A percentile compares a stretch with the other conserved stretches of the same genome.
Evolutionary conservation across 2,888 invertebrate genomes (phyloP).

Genomic region (Proisotoma minuta): DNA sequence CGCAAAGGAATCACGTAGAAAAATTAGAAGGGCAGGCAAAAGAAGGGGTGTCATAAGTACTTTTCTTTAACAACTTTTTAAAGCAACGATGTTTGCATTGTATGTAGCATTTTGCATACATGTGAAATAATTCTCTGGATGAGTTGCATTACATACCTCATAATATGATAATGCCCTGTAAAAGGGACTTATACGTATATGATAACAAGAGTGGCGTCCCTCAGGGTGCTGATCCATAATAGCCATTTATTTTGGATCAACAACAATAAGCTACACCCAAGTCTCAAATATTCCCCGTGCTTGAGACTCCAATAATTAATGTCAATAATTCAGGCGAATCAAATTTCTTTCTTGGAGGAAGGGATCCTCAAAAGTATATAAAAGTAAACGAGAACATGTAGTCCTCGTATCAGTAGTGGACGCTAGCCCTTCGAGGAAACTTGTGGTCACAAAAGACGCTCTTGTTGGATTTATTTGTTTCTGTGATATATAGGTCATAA

Average conservation of each 20-base stretch:
- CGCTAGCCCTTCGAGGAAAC: not conserved
- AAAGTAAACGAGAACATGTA: not conserved
- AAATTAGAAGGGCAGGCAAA: not conserved
- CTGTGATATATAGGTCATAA: conserved; percentile 18
- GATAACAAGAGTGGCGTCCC: not conserved
- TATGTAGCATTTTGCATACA: not conserved
- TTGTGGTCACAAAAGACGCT: not conserved
- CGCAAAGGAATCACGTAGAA: not conserved
- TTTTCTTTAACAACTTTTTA: not conserved
- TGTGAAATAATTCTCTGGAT: too few relatives aligned
- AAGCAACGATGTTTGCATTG: too few relatives aligned
- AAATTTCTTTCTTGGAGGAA: too few relatives aligned
- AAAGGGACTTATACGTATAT: too few relatives aligned
- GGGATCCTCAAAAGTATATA: not conserved
- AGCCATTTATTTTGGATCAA: too few relatives aligned
- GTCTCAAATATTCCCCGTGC: too few relatives aligned
- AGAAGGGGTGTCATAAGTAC: conserved; percentile 6
- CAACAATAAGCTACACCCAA: too few relatives aligned
- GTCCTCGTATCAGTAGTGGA: not conserved
- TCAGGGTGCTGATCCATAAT: too few relatives aligned
- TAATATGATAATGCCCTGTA: too few relatives aligned
- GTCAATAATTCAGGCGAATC: not conserved
- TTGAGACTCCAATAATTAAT: too few relatives aligned
- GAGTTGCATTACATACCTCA: too few relatives aligned
- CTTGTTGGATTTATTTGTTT: not conserved